Evolutionary conservation across 2,888 invertebrate genomes (phyloP).

Genomic region (Sericinus montela): DNA sequence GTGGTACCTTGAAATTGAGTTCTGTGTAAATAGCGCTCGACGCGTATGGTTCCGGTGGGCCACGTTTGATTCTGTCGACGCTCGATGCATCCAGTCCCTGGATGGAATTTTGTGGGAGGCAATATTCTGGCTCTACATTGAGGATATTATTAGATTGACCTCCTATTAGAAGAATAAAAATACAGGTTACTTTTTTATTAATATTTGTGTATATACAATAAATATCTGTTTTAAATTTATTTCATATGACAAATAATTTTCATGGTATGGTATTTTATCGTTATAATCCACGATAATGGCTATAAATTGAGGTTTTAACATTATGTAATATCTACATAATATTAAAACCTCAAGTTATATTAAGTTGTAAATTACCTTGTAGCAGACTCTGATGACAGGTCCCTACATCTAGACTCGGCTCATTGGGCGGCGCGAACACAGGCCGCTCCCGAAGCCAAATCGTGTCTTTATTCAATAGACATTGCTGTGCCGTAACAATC

Average conservation of each 20-base stretch:
- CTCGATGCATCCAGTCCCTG: slow-evolving; percentile 67
- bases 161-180: slow-evolving; percentile 37
- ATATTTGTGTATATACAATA: too few relatives aligned
- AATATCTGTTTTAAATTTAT: too few relatives aligned
- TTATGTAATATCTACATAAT: too few relatives aligned
- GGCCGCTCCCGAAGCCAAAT: slow-evolving; percentile 72
- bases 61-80: slow-evolving; percentile 64
- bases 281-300: too few relatives aligned
- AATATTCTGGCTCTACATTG: slow-evolving; percentile 70
- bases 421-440: slow-evolving; percentile 60
- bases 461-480: slow-evolving; percentile 74
- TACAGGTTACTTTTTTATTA: too few relatives aligned
- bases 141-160: slow-evolving; percentile 68
- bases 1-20: slow-evolving; percentile 73
- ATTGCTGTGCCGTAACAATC: slow-evolving; percentile 72
- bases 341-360: too few relatives aligned
- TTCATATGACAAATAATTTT: too few relatives aligned
- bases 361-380: slow-evolving; percentile 49
- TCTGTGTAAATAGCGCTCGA: slow-evolving; percentile 76
- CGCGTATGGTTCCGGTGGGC: slow-evolving; percentile 71
- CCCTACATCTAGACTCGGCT: slow-evolving; percentile 55
- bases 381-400: slow-evolving; percentile 71
- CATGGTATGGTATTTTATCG: too few relatives aligned
- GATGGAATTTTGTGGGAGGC: slow-evolving; percentile 71
- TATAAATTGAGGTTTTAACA: too few relatives aligned